Base-by-base conservation (phyloP, 2,113 vertebrate species). In the Casuarius casuarius region DNA sequence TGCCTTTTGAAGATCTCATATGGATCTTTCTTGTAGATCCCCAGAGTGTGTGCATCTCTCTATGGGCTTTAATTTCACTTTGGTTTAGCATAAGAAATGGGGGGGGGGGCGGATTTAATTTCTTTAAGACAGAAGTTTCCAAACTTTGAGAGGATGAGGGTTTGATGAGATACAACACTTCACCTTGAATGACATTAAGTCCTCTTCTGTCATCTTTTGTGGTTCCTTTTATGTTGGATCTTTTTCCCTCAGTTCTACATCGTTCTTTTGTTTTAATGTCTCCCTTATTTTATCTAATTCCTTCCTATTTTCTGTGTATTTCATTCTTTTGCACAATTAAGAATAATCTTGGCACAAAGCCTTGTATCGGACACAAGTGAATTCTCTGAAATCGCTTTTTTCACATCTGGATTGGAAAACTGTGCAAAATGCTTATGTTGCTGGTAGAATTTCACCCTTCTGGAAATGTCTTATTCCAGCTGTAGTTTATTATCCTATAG, bases 401-500 rank as follows among this genome's bases (percentile, higher is more conserved):
- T 61, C 54, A 87, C 90, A 96, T 96, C 93, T 97, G 94, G 76
- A 52, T 82, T 90, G 68, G 58, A 91, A 94, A 80, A 83, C 56
- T 20, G 21, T 20, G 21, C 48, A 95, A 92, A 33, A 51, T 89
- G 40, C 89, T 10, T 70, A 54, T 90, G 67, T 89, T 84, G 38
- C 62, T 87, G 84, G 35, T 92, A 91, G 76, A 96, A 90, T 94
- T 94, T 94, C 76, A 85, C 44, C 25, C 54, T 62, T 38, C 70
- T 95, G 86, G 84, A 95, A 92, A 44, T 85, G 74, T 96, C 89
- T 91, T 95, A 71, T 94, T 97, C 92, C 96, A 97, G 87, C 96
- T 97, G 93, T 84, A 92, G 88, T 61, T 91, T 96, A 95, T 94
- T 97, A 95, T 90, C 66, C 54, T 73, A 75, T 91, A 93, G 62